Evolutionary conservation across 2,888 invertebrate species (phyloP).

Genomic region (Laspeyria flexula): DNA sequence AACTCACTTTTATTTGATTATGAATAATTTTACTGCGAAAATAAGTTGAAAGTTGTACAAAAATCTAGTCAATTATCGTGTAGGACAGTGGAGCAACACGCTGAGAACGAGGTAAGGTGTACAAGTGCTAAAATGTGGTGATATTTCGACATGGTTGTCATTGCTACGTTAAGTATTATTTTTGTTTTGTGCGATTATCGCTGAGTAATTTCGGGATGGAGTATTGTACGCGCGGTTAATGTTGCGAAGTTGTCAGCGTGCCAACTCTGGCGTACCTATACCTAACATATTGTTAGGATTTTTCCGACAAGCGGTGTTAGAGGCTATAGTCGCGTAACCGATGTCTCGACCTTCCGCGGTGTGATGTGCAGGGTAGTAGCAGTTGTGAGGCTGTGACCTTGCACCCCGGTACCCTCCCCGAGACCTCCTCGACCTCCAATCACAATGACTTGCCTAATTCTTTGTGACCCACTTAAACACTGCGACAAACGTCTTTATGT

Average conservation of each 20-base stretch:
- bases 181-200: conserved; percentile 55
- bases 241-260: conserved; percentile 41
- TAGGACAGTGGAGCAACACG: conserved; percentile 17
- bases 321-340: conserved; percentile 8
- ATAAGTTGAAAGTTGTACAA: conserved; percentile 31
- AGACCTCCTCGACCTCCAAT: neutral
- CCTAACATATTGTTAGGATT: conserved; percentile 2
- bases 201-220: conserved; percentile 59
- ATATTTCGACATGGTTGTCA: conserved; percentile 30
- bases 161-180: conserved; percentile 45
- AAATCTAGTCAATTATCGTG: conserved; percentile 24
- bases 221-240: conserved; percentile 22
- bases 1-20: conserved; percentile 42
- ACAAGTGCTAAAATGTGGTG: conserved; percentile 3
- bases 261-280: conserved; percentile 29
- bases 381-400: neutral
- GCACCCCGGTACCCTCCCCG: neutral
- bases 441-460: conserved; percentile 36
- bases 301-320: conserved; percentile 11
- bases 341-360: conserved; percentile 12
- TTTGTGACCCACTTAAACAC: conserved; percentile 27
- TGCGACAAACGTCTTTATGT: neutral
- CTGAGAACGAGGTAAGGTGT: conserved; percentile 32
- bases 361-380: neutral
- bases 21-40: conserved; percentile 40